These are phyloP conservation scores for Brachionus sp. DNA, from an alignment of 1,140 invertebrate genomes.

Conservation along the genomic window DNA sequence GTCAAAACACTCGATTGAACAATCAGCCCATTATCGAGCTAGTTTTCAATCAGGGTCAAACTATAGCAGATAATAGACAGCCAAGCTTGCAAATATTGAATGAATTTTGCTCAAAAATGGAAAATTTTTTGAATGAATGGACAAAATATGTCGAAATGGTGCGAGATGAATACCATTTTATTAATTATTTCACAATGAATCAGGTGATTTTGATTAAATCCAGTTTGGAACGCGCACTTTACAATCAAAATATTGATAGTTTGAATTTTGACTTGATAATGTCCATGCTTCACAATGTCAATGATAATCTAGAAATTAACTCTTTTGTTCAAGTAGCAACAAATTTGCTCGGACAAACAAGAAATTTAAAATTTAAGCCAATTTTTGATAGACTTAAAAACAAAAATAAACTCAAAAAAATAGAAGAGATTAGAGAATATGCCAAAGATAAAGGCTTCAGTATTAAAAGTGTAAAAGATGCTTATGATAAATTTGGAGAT, in stretches of 20 bases:
- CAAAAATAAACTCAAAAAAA: background rate
- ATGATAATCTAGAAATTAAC: background rate
- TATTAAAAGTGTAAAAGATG: background rate
- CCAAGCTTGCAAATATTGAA: background rate
- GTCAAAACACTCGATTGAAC: background rate
- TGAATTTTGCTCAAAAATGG: background rate
- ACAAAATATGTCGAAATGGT: background rate
- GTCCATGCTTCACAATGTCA: background rate
- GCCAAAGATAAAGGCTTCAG: background rate
- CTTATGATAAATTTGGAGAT: background rate
- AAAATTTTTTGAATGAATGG: background rate
- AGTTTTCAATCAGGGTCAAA: background rate
- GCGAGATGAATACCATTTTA: slow-evolving; percentile 1
- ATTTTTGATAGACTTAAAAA: background rate
- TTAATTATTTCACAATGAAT: slow-evolving; percentile 4
- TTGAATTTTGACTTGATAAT: background rate
- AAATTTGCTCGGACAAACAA: background rate
- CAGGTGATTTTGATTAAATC: background rate
- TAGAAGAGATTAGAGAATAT: background rate
- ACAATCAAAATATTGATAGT: background rate
- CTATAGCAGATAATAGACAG: background rate
- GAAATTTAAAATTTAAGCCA: background rate
- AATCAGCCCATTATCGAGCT: background rate
- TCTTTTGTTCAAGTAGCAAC: background rate
- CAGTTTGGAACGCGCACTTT: background rate